Evolutionary conservation across 2,797 vertebrate species (phyloP), one percentile per base, ranked within the genome.

Genomic region (Lerista edwardsae): DNA sequence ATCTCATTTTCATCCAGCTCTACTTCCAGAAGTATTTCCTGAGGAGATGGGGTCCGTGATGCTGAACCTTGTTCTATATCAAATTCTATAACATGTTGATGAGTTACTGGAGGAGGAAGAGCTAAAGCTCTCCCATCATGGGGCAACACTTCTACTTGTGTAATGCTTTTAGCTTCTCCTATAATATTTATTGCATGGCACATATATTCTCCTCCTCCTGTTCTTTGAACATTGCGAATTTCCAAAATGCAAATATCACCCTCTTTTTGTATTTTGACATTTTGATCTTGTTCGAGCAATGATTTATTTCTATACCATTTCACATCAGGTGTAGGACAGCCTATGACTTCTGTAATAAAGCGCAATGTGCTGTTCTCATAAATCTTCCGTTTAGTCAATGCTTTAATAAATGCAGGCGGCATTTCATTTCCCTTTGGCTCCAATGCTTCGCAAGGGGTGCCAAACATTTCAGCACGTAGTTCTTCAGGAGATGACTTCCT

Each of bases 51-150:
- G 71, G 99, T 98, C 83, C 98, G 97, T 23, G 98, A 99, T 6
- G 97, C 97, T 41, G 97, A 96, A 21, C 94, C 93, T 82, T 97
- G 96, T 87, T 99, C 98, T 84, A 99, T 91, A 85, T 99, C 98
- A 90, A 99, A 99, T 87, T 99, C 97, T 96, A 99, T 99, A 84
- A 99, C 95, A 68, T 99, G 99, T 87, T 99, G 98, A 93, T 99
- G 98, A 39, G 97, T 99, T 84, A 99, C 97, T 69, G 98, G 96
- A 69, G 98, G 98, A 25, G 97, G 98, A 27, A 97, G 94, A 8
- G 97, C 97, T 93, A 98, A 94, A 34, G 97, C 97, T 89, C 91
- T 96, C 15, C 96, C 94, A 84, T 97, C 97, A 80, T 97, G 97
- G 21, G 97, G 97, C 41, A 98, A 93, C 82, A 99, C 91, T 1